These are phyloP conservation scores for Megaceryle alcyon DNA, from an alignment of 2,797 vertebrate species.

Conservation along the genomic window DNA sequence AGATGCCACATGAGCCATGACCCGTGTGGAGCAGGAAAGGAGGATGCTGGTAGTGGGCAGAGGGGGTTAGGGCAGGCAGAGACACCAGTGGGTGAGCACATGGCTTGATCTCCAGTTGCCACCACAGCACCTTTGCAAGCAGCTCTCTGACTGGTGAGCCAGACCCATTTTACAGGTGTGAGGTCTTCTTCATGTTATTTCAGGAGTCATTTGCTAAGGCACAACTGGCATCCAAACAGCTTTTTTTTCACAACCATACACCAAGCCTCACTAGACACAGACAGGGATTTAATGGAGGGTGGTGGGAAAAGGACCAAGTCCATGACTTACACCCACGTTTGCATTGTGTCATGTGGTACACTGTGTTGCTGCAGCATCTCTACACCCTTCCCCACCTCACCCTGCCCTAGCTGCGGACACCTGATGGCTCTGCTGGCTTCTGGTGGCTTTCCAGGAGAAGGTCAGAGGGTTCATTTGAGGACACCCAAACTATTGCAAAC, in stretches of 20 bases:
- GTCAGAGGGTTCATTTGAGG: background rate
- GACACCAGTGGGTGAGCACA: background rate
- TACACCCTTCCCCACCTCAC: rapidly evolving
- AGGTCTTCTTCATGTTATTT: background rate
- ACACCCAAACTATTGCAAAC: background rate
- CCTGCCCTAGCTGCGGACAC: background rate
- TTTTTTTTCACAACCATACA: background rate
- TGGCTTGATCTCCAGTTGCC: background rate
- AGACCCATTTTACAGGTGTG: background rate
- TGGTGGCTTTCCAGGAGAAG: background rate
- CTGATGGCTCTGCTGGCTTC: background rate
- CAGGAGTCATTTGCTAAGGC: background rate
- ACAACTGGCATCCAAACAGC: background rate
- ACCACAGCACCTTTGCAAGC: background rate
- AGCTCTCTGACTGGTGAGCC: background rate
- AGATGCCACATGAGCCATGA: rapidly evolving
- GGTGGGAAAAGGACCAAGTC: background rate
- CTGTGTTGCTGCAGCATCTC: background rate
- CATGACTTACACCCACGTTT: background rate
- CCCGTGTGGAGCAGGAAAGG: rapidly evolving
- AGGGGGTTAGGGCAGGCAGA: background rate
- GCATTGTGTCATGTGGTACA: background rate
- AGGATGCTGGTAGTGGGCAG: background rate
- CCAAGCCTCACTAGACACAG: background rate
- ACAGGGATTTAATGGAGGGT: background rate